These are phyloP conservation scores for Silurus aristotelis DNA, from an alignment of 2,797 vertebrate species.

Conservation along the genomic window DNA sequence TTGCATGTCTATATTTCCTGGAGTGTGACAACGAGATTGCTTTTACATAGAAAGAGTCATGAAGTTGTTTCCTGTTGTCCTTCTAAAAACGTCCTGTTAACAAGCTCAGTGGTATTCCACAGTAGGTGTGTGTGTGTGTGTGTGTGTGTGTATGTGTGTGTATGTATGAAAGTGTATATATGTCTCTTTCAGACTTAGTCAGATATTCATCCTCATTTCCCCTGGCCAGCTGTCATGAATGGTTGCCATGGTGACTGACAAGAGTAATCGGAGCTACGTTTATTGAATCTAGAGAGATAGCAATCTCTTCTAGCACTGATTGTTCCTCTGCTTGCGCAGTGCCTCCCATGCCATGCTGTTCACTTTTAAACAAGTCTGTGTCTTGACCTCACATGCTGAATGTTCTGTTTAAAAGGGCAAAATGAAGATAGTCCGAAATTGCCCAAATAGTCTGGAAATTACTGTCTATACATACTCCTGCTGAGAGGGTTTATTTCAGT, in stretches of 20 bases:
- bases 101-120: slow-evolving; percentile 36
- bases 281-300: slow-evolving; percentile 18
- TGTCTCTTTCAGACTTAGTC: slow-evolving; percentile 25
- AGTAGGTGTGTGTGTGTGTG: neutral
- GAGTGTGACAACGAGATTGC: neutral
- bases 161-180: slow-evolving; percentile 8
- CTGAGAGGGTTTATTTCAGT: neutral
- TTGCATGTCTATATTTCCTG: slow-evolving; percentile 22
- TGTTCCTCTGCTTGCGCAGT: neutral
- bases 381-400: slow-evolving; percentile 21
- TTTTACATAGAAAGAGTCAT: slow-evolving; percentile 32
- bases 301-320: slow-evolving; percentile 30
- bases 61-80: slow-evolving; percentile 41
- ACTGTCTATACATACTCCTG: neutral
- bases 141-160: neutral
- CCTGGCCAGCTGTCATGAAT: slow-evolving; percentile 35
- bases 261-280: slow-evolving; percentile 18
- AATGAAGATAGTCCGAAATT: slow-evolving; percentile 13
- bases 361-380: slow-evolving; percentile 27
- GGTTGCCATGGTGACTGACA: slow-evolving; percentile 43
- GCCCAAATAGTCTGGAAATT: neutral
- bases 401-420: slow-evolving; percentile 18
- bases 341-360: neutral
- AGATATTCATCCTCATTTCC: slow-evolving; percentile 40
- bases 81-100: slow-evolving; percentile 42